Evolutionary conservation across 64 coral and sea anemone genomes (phyloP).

Genomic region (Dendronephthya gigantea): DNA sequence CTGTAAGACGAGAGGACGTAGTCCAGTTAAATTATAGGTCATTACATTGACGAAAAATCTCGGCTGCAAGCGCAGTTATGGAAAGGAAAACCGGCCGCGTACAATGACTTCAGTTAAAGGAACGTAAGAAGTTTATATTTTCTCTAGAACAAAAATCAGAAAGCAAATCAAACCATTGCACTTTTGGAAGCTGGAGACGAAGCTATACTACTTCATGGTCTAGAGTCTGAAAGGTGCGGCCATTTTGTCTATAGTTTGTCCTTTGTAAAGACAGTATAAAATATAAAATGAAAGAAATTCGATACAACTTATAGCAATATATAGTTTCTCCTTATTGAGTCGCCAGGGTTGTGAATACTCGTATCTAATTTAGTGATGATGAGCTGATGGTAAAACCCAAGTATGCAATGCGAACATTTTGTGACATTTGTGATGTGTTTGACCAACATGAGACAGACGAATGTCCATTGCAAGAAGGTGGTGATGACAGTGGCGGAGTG

Average conservation of each 20-base stretch:
- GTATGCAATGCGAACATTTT: conserved; percentile 63
- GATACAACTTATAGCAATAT: too few relatives aligned
- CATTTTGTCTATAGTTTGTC: neutral
- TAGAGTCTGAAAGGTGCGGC: neutral
- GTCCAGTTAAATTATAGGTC: too few relatives aligned
- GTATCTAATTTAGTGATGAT: conserved; percentile 48
- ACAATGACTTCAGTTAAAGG: neutral
- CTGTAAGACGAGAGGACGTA: too few relatives aligned
- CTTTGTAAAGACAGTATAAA: neutral
- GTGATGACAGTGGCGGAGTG: conserved; percentile 49
- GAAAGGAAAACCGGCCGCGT: too few relatives aligned
- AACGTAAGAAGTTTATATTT: neutral
- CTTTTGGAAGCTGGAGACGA: conserved; percentile 5
- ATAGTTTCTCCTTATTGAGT: too few relatives aligned
- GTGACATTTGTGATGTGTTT: conserved; percentile 95
- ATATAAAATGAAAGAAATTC: too few relatives aligned
- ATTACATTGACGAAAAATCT: too few relatives aligned
- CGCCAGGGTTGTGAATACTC: neutral
- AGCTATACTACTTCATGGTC: neutral
- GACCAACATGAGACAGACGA: conserved; percentile 93
- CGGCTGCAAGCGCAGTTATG: too few relatives aligned
- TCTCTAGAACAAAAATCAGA: conserved; percentile 2
- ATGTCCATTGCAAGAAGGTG: conserved; percentile 61
- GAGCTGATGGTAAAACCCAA: conserved; percentile 58
- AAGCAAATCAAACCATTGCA: conserved; percentile 13